A percentile compares a stretch with the other conserved stretches of the same genome.
Evolutionary conservation across 2,888 invertebrate species (phyloP).

Genomic region (Mellilla xanthometata): DNA sequence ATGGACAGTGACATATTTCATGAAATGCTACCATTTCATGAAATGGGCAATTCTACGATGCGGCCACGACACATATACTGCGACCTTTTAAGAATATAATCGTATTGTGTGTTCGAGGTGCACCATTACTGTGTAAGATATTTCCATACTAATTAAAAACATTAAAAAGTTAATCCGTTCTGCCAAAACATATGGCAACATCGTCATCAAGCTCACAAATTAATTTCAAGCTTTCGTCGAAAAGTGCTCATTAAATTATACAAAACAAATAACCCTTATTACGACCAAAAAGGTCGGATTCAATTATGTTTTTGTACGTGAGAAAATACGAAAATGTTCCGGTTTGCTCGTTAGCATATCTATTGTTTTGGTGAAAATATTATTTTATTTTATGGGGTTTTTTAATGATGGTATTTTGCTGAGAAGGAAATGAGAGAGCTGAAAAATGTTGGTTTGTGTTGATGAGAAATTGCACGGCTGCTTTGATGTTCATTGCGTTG

Average conservation of each 20-base stretch:
- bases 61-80: no score
- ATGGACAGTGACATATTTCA: no score
- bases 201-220: no score
- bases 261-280: slow-evolving; percentile 11
- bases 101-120: no score
- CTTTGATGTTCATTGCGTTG: no score
- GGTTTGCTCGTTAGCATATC: background rate
- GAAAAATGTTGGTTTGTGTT: background rate
- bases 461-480: background rate
- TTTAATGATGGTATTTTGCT: background rate
- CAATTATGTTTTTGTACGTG: slow-evolving; percentile 4
- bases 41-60: no score
- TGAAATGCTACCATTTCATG: no score
- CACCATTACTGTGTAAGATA: no score
- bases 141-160: no score
- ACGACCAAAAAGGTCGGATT: slow-evolving; percentile 4
- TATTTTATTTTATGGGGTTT: background rate
- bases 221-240: background rate
- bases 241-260: slow-evolving; percentile 7
- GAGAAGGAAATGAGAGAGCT: background rate
- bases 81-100: no score
- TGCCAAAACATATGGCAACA: no score
- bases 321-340: slow-evolving; percentile 6
- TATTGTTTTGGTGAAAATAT: slow-evolving; percentile 4
- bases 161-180: no score